These are phyloP conservation scores for Antechinus flavipes DNA, from an alignment of 2,113 vertebrate genomes.

Conservation along the genomic window DNA sequence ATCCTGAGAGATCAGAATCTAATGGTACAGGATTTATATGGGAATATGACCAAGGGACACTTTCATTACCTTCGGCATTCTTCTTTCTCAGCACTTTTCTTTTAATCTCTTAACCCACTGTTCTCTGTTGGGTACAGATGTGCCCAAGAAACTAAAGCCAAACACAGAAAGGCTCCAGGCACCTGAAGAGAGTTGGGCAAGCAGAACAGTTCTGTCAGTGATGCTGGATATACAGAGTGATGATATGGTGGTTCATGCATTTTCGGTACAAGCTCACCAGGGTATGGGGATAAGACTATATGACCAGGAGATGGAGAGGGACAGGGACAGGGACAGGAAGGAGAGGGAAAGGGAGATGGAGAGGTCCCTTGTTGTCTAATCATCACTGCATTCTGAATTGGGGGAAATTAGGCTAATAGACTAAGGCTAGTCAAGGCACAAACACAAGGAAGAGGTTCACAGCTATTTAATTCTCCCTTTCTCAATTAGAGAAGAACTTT, in stretches of 20 bases:
- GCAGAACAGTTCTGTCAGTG: not conserved
- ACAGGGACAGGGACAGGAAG: no score
- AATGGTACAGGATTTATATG: not conserved
- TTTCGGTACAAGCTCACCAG: not conserved
- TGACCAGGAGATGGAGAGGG: not conserved
- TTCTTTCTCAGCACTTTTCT: not conserved
- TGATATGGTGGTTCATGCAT: not conserved
- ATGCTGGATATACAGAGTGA: not conserved
- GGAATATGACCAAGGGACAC: not conserved
- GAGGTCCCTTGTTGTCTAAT: not conserved
- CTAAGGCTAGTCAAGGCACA: not conserved
- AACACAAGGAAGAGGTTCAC: not conserved
- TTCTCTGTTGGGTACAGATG: not conserved
- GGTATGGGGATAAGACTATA: not conserved
- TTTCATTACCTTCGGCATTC: not conserved
- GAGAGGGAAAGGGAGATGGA: no score
- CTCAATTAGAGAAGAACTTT: not conserved
- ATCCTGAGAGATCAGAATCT: not conserved
- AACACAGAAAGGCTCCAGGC: not conserved
- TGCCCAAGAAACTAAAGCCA: not conserved
- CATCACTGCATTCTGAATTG: not conserved
- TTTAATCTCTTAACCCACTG: not conserved
- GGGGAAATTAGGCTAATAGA: not conserved
- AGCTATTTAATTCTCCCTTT: not conserved
- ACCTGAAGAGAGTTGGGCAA: not conserved